Percentiles rank a stretch among this genome's conserved stretches.
Conservation (phyloP, 2,888 invertebrate genomes). For the Pilophorus perplexus region DNA sequence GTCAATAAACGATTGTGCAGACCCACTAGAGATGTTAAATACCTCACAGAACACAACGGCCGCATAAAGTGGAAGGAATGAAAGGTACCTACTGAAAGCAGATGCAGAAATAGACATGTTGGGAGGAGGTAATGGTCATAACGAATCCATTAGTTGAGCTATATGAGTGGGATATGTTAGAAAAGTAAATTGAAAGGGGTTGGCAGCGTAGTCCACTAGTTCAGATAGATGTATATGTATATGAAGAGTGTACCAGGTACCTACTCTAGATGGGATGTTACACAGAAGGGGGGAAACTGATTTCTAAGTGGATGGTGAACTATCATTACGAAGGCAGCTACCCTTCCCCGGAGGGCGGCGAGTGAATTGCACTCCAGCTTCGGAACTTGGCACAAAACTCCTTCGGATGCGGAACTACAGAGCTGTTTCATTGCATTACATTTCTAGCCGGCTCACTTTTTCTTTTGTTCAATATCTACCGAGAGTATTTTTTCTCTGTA, state of each 20-base stretch:
- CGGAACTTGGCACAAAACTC: conserved; percentile 33
- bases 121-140: conserved; percentile 5
- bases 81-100: too few relatives aligned
- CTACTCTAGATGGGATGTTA: too few relatives aligned
- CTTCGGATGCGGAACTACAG: conserved; percentile 23
- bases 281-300: conserved; percentile 17
- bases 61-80: not conserved
- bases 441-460: conserved; percentile 23
- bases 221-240: conserved; percentile 6
- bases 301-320: conserved; percentile 34
- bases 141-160: conserved; percentile 9
- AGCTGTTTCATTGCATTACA: conserved; percentile 27
- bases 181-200: conserved; percentile 11
- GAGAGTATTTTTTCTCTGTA: not conserved
- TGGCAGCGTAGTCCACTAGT: not conserved
- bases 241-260: not conserved
- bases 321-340: conserved; percentile 18
- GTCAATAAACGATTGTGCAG: too few relatives aligned
- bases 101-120: too few relatives aligned
- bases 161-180: not conserved
- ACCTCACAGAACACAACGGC: not conserved
- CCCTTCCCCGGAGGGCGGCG: too few relatives aligned
- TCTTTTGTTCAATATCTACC: conserved; percentile 30
- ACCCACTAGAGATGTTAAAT: conserved; percentile 6
- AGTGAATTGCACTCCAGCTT: conserved; percentile 29